Evolutionary conservation across 1,140 invertebrate genomes (phyloP), one percentile per base, ranked within the genome.

Genomic region (Amphibalanus amphitrite): DNA sequence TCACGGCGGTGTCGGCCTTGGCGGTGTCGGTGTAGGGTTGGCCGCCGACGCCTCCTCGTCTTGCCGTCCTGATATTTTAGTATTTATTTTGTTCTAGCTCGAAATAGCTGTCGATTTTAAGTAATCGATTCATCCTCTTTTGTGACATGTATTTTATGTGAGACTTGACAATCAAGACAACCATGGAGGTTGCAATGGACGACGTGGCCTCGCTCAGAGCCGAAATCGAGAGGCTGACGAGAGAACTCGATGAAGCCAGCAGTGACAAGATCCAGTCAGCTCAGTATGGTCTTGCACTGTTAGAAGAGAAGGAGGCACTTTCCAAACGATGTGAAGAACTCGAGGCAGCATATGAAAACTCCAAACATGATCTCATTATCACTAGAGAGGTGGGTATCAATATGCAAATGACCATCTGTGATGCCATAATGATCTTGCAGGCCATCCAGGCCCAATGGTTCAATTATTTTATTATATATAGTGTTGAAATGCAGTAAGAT

Each of bases 211-310:
- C 23, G 26, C 82, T 95, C 71, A 85, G 87, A 77, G 83, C 85
- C 77, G 94, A 97, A 84, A 87, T 97, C 75, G 90, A 92, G 81
- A 86, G 93, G 76, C 83, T 98, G 40, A 88, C 86, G 65, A 84
- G 90, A 67, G 95, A 97, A 82, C 84, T 98, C 72, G 92, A 96
- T 79, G 89, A 95, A 80, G 92, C 94, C 8, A 93, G 90, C 76
- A 90, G 89, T 74, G 93, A 97, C 82, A 97, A 97, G 82, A 88
- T 93, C 73, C 95, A 98, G 81, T 97, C 95, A 67, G 96, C 95
- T 47, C 89, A 97, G 82, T 96, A 96, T 82, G 96, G 97, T 17
- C 84, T 98, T 73, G 92, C 89, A 67, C 83, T 98, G 70, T 84
- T 98, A 71, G 92, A 97, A 78, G 94, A 99, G 79, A 97, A 98